Evolutionary conservation across 2,797 vertebrate species (phyloP), one percentile per base, ranked within the genome.

Genomic region (Galago senegalensis): DNA sequence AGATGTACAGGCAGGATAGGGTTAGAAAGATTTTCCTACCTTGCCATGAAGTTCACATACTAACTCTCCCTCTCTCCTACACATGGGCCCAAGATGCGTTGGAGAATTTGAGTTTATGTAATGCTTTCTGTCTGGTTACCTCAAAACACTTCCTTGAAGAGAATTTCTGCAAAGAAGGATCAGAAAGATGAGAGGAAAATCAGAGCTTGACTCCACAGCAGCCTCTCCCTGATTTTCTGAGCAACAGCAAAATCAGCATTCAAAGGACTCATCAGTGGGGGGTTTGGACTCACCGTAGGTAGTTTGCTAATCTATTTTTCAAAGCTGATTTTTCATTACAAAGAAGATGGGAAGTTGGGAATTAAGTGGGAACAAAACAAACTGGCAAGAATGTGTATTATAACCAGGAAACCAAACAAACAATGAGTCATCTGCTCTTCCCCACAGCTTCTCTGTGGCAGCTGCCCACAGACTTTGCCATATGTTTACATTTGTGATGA

Each of bases 261-360:
- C 77, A 34, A 23, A 86, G 70, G 29, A 86, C 61, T 70, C 72
- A 76, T 95, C 88, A 84, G 13, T 97, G 80, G 96, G 18, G 89
- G 75, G 93, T 72, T 93, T 95, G 81, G 60, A 81, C 93, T 96
- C 29, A 18, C 61, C 0, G 25, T 88, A 87, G 72, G 86, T 70
- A 89, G 65, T 46, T 88, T 95, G 70, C 75, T n/a, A 58, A 93
- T 84, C 89, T 53, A 34, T 96, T 95, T 92, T 91, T 95, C 91
- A 89, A 91, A 91, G 34, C 77, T 93, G 80, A 84, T 95, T 95
- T 94, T 97, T 93, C 89, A 87, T 95, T 95, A 96, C 60, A 85
- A 72, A 84, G 77, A 95, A 83, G n/a, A 80, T 65, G 40, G 53
- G n/a, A 92, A 84, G 83, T 80, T 96, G 93, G 75, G 75, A 95